These are phyloP conservation scores for Drosophila willistoni DNA, from an alignment of 1,140 invertebrate species.

Conservation along the genomic window DNA sequence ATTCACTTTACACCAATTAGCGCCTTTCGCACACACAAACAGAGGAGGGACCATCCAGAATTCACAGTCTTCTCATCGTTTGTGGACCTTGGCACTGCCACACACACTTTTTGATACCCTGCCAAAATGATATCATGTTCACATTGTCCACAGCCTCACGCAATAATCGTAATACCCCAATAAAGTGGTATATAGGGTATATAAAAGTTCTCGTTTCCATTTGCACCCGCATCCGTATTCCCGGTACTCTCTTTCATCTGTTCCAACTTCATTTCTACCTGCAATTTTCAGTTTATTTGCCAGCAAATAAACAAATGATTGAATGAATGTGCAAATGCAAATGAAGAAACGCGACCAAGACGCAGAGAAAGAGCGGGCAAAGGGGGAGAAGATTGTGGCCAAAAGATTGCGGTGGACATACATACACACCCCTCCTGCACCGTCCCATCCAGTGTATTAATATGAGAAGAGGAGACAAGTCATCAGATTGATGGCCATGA, in stretches of 20 bases:
- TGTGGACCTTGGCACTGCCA: no score
- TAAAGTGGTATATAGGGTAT: not conserved
- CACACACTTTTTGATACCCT: not conserved
- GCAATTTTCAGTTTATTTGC: conserved; percentile 40
- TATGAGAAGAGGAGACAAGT: conserved; percentile 38
- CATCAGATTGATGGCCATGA: conserved; percentile 49
- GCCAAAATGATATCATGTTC: not conserved
- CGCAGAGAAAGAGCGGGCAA: not conserved
- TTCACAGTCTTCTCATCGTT: not conserved
- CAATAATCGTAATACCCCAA: not conserved
- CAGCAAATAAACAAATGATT: conserved; percentile 64
- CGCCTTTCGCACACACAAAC: conserved; percentile 1
- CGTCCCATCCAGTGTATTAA: conserved; percentile 53
- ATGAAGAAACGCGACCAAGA: conserved; percentile 42
- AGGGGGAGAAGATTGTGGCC: conserved; percentile 25
- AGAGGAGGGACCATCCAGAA: not conserved
- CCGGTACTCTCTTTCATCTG: not conserved
- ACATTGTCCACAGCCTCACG: no score
- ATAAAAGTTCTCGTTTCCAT: conserved; percentile 46
- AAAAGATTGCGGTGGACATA: conserved; percentile 37
- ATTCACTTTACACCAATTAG: conserved; percentile 44
- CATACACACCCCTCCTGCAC: conserved; percentile 12
- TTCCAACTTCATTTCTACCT: conserved; percentile 3
- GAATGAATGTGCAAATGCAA: conserved; percentile 62
- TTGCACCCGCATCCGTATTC: conserved; percentile 13